Base-by-base conservation (phyloP, 2,888 invertebrate genomes). In the Spatulosminthurus flaviceps region DNA sequence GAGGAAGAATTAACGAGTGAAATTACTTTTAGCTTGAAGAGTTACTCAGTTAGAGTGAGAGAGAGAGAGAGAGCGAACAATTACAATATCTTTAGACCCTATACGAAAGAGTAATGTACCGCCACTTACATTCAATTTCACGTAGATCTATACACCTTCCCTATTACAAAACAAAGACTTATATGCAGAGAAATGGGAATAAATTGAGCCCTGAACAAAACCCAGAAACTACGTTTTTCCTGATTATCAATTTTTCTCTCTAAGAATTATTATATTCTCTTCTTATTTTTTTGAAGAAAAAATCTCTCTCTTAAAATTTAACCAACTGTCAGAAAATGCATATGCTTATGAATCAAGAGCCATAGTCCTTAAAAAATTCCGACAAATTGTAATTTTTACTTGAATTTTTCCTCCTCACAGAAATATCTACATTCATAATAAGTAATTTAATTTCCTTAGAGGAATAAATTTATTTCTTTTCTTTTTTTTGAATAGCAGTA, bases 121-220 rank as follows among this genome's bases (percentile, higher is more conserved):
- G 51, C n/a, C 51, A 51, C 51, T 51, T 51, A 51, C 5, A 51
- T 51, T 51, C 51, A 51, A 51, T 51, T 51, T 51, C 51, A 51
- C 51, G 51, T 51, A 7, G 41, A 13, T 41, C 41, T 41, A 7
- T 41, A 41, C 41, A 16, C 51, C n/a, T 51, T 19, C 51, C 51
- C 51, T 9, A 11, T 51, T 16, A 51, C 5, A 9, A 2, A 51
- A 51, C 51, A 51, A 51, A 19, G n/a, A 9, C 19, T 19, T n/a
- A n/a, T n/a, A n/a, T n/a, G n/a, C n/a, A n/a, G n/a, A n/a, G n/a
- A n/a, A n/a, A n/a, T n/a, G n/a, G n/a, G 51, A 51, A 34, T 34
- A 9, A 34, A 34, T 7, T 34, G 34, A 34, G 9, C 34, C 34
- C 34, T 34, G 5, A 34, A 34, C 34, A 7, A 34, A 7, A 34